Evolutionary conservation across 2,888 invertebrate species (phyloP).

Genomic region (Thelaira solivaga): DNA sequence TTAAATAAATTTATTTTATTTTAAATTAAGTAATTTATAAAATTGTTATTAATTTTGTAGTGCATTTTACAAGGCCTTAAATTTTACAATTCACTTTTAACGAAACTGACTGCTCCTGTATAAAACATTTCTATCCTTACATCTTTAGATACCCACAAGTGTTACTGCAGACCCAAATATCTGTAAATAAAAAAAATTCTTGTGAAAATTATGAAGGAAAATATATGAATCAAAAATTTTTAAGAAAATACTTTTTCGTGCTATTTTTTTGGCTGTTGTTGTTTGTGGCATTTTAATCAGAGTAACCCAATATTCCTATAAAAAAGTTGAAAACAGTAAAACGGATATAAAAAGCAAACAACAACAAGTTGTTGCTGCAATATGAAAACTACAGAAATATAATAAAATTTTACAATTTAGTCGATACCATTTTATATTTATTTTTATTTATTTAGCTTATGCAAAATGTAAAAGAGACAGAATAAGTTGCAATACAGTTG

Average conservation of each 20-base stretch:
- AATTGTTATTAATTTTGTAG: neutral
- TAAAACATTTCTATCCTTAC: neutral
- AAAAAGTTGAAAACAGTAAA: neutral
- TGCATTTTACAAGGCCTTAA: too few species aligned
- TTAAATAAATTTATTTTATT: too few species aligned
- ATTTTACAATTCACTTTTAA: too few species aligned
- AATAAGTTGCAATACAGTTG: too few species aligned
- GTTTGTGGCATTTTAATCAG: neutral
- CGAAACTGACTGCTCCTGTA: neutral
- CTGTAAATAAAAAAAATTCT: neutral
- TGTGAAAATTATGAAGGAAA: neutral
- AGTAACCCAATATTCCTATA: neutral
- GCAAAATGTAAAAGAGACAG: too few species aligned
- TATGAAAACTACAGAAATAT: neutral
- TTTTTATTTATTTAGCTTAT: too few species aligned
- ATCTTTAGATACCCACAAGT: neutral
- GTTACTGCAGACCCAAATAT: neutral
- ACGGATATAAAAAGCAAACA: slow-evolving; percentile 23
- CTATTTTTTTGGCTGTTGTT: neutral
- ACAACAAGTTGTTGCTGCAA: slow-evolving; percentile 1
- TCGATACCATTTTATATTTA: slow-evolving; percentile 33
- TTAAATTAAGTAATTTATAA: neutral
- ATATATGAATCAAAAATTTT: neutral
- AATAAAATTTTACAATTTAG: slow-evolving; percentile 34
- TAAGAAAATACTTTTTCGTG: neutral